These are phyloP conservation scores for Chloropsis hardwickii DNA, from an alignment of 2,113 vertebrate genomes.

Conservation along the genomic window DNA sequence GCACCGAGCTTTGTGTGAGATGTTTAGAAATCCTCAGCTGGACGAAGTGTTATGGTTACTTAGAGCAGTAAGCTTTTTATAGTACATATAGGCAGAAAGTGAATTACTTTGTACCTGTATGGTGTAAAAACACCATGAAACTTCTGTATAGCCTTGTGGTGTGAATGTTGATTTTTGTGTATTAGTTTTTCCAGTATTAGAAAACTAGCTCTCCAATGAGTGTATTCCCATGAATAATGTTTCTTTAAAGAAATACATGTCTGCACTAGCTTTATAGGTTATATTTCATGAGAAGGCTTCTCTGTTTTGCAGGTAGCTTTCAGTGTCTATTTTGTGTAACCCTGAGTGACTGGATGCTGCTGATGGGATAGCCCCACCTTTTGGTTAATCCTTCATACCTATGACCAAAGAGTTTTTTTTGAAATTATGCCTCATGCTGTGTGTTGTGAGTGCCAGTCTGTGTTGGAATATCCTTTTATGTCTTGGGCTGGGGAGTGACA, in stretches of 20 bases:
- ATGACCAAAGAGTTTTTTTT: not conserved
- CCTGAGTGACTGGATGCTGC: not conserved
- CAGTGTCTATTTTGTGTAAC: not conserved
- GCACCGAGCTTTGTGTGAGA: not conserved
- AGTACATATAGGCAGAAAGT: not conserved
- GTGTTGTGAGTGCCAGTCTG: not conserved
- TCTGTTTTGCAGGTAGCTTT: not conserved
- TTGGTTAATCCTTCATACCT: not conserved
- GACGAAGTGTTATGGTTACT: accelerated
- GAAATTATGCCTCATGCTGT: not conserved
- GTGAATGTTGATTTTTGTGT: not conserved
- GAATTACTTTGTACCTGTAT: not conserved
- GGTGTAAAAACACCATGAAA: not conserved
- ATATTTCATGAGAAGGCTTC: not conserved
- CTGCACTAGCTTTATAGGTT: not conserved
- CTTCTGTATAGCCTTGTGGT: not conserved
- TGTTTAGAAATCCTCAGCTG: not conserved
- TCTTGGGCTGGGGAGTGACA: not conserved
- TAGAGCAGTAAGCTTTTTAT: not conserved
- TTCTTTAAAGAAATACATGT: accelerated
- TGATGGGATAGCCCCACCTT: not conserved
- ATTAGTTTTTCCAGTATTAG: not conserved
- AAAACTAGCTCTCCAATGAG: not conserved
- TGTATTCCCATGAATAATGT: not conserved
- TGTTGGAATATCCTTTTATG: not conserved